Evolutionary conservation across 2,113 vertebrate species (phyloP), one percentile per base, ranked within the genome.

Genomic region (Nipponia nippon): DNA sequence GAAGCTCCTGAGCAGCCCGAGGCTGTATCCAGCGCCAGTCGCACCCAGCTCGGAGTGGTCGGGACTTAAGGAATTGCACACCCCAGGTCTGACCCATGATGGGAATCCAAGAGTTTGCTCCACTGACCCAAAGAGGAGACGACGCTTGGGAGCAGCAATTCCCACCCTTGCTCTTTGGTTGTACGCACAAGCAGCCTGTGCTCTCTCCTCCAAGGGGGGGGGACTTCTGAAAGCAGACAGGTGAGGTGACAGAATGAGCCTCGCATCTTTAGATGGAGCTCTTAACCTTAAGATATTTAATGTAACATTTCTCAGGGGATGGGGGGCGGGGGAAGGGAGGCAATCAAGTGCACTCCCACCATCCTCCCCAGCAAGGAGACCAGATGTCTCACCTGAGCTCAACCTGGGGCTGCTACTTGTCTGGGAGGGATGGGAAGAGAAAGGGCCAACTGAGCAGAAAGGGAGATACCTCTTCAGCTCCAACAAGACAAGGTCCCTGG

Each of bases 1-100:
- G 16, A 46, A 67, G 44, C 26, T 56, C 29, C 69, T 26, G 14
- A 58, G 63, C 61, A 84, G 19, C 49, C 79, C 10, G 21, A 66
- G 52, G 63, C n/a, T 52, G 52, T 4, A 17, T 1, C 25, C 75
- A 85, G 58, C 1, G 0, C 34, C 62, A 76, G 79, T 10, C 1
- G 0, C 36, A 16, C 38, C 25, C 2, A 2, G 32, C 52, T 36
- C 8, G 3, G 32, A 50, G 63, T 13, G 2, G 27, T 1, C 2
- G 6, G 36, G 67, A 71, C 22, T 17, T 32, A 10, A 42, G 65
- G 59, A 73, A 13, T 15, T 10, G n/a, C 88, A 30, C 1, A 0
- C 4, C 10, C 29, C 58, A 67, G 11, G 38, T 21, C 52, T 21
- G 52, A 32, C 5, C 58, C 1, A 0, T 1, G 0, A 23, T 4